These are phyloP conservation scores for Halichoerus grypus DNA, from an alignment of 2,113 vertebrate species.

Conservation along the genomic window DNA sequence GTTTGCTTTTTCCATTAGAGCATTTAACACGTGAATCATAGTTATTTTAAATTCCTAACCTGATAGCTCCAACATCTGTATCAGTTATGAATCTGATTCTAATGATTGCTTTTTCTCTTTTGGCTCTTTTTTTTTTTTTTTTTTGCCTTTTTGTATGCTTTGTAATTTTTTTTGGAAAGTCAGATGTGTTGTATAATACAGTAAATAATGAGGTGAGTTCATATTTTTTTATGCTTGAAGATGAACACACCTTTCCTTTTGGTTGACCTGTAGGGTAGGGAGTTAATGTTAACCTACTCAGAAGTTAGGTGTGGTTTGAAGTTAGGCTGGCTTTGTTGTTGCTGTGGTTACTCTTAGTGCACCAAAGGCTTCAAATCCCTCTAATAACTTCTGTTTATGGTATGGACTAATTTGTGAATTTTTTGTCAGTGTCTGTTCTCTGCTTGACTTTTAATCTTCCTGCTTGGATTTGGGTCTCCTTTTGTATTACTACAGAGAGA, in stretches of 20 bases:
- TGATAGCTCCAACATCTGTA: neutral
- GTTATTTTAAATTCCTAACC: slow-evolving; percentile 50
- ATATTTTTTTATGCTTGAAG: neutral
- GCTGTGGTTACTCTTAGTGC: neutral
- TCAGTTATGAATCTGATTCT: neutral
- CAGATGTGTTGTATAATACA: neutral
- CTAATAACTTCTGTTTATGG: neutral
- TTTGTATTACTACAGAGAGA: neutral
- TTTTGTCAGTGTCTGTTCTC: neutral
- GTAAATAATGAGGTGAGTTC: neutral
- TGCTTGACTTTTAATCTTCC: neutral
- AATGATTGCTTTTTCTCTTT: neutral
- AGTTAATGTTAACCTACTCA: neutral
- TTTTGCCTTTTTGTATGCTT: neutral
- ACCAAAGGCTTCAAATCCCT: neutral
- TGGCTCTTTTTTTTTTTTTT: neutral
- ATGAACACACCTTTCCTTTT: neutral
- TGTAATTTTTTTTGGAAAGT: slow-evolving; percentile 5
- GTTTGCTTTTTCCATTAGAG: neutral
- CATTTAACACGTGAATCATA: neutral
- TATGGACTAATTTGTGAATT: neutral
- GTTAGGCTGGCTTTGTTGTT: neutral
- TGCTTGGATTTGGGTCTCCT: neutral
- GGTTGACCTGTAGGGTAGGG: neutral
- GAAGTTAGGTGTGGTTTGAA: neutral